phyloP scores from a whole-genome alignment of 1,140 invertebrate species.

The Drosophila littoralis region DNA sequence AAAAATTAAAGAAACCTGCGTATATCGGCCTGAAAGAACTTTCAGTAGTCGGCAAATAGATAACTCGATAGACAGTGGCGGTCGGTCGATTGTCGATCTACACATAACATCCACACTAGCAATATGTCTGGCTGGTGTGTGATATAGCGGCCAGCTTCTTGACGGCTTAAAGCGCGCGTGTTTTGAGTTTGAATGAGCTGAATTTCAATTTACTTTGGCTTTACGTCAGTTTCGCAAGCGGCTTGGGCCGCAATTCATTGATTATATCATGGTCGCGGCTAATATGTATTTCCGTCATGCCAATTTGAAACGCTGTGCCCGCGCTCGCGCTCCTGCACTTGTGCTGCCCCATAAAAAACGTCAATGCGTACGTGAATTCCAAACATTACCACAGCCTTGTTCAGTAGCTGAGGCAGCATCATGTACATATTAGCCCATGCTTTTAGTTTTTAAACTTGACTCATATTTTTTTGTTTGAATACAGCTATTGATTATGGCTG shows the following conservation, averaged over 20 bases:
- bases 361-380: slow-evolving; percentile 54
- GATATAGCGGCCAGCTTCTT: slow-evolving; percentile 27
- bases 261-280: slow-evolving; percentile 72
- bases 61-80: slow-evolving; percentile 31
- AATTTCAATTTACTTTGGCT: slow-evolving; percentile 17
- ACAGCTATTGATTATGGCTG: slow-evolving; percentile 53
- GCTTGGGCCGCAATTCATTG: slow-evolving; percentile 37
- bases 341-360: slow-evolving; percentile 38
- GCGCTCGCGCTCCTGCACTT: slow-evolving; percentile 10
- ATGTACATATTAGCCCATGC: slow-evolving; percentile 48
- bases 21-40: slow-evolving; percentile 21
- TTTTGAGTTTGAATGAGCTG: slow-evolving; percentile 65
- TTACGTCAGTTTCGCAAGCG: slow-evolving; percentile 58
- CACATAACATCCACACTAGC: slow-evolving; percentile 23
- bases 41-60: not conserved
- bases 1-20: slow-evolving; percentile 6
- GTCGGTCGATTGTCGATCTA: slow-evolving; percentile 17
- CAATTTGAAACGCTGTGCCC: slow-evolving; percentile 27
- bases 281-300: slow-evolving; percentile 80
- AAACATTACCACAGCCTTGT: slow-evolving; percentile 42
- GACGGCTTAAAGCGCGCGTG: slow-evolving; percentile 31
- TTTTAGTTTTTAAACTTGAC: slow-evolving; percentile 47
- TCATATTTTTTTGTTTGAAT: slow-evolving; percentile 54
- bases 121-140: slow-evolving; percentile 3
- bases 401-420: slow-evolving; percentile 4